Percentiles rank a stretch among this genome's conserved stretches.
phyloP scores from a whole-genome alignment of 2,113 vertebrate genomes.

The Amblyornis subalaris region DNA sequence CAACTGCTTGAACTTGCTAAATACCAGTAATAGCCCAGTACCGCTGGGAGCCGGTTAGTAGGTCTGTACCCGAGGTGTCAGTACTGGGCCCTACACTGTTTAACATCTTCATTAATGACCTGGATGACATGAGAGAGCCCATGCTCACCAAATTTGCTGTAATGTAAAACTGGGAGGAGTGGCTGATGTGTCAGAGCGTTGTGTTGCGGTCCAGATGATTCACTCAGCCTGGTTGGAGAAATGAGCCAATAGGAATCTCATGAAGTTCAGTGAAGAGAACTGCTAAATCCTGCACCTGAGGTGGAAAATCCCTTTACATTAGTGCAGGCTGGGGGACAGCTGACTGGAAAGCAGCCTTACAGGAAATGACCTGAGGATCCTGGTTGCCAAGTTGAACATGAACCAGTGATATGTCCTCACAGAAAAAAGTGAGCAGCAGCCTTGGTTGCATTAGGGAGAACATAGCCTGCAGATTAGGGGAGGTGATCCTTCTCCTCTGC shows the following conservation, averaged over 20 bases:
- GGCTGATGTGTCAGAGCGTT: not conserved
- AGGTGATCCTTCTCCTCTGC: not conserved
- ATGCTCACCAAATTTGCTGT: rapidly evolving
- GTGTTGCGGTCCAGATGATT: not conserved
- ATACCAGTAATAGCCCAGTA: not conserved
- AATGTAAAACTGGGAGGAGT: not conserved
- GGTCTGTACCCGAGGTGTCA: not conserved
- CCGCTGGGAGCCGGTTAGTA: not conserved
- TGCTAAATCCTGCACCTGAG: not conserved
- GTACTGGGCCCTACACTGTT: not conserved
- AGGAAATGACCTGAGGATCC: not conserved
- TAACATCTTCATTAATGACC: not conserved
- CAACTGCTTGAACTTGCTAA: not conserved
- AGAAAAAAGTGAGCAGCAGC: not conserved
- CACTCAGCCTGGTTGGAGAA: not conserved
- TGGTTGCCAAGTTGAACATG: not conserved
- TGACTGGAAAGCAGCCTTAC: not conserved
- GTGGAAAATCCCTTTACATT: not conserved
- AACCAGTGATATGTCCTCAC: not conserved
- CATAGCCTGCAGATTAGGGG: rapidly evolving
- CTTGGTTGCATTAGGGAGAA: not conserved
- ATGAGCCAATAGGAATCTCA: not conserved
- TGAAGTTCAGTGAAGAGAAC: not conserved
- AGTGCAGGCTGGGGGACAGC: not conserved
- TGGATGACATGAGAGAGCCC: not conserved